A percentile compares a stretch with the other conserved stretches of the same genome.
Conservation (phyloP, 1,140 invertebrate genomes). For the Heliothis virescens region DNA sequence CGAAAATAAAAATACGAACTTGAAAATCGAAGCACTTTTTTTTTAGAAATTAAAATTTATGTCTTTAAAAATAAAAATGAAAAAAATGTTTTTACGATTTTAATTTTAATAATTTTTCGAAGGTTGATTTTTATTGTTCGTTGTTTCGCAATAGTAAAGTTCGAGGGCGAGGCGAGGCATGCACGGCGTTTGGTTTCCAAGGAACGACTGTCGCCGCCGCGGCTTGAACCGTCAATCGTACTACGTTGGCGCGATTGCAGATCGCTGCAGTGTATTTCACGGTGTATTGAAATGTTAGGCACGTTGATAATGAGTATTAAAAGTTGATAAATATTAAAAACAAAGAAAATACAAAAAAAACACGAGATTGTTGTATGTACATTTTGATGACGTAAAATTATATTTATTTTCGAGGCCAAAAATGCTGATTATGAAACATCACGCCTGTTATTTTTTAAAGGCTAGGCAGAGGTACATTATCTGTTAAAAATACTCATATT, state of each 20-base stretch:
- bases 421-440: background rate
- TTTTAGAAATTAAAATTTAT: background rate
- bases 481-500: too few species aligned
- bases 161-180: conserved; percentile 19
- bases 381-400: too few species aligned
- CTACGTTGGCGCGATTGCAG: conserved; percentile 20
- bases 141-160: conserved; percentile 33
- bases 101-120: too few species aligned
- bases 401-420: too few species aligned
- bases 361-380: too few species aligned
- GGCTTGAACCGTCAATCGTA: background rate
- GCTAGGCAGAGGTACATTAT: background rate
- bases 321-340: too few species aligned
- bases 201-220: conserved; percentile 35
- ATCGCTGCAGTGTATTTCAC: conserved; percentile 35
- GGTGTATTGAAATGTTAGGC: background rate
- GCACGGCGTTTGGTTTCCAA: conserved; percentile 7
- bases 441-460: background rate
- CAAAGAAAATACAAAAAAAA: too few species aligned
- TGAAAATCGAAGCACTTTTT: background rate
- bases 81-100: background rate
- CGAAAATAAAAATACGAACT: background rate
- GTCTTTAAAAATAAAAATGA: background rate
- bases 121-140: background rate
- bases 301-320: too few species aligned